Evolutionary conservation across 2,113 vertebrate species (phyloP), one percentile per base, ranked within the genome.

Genomic region (Labeo rohita): DNA sequence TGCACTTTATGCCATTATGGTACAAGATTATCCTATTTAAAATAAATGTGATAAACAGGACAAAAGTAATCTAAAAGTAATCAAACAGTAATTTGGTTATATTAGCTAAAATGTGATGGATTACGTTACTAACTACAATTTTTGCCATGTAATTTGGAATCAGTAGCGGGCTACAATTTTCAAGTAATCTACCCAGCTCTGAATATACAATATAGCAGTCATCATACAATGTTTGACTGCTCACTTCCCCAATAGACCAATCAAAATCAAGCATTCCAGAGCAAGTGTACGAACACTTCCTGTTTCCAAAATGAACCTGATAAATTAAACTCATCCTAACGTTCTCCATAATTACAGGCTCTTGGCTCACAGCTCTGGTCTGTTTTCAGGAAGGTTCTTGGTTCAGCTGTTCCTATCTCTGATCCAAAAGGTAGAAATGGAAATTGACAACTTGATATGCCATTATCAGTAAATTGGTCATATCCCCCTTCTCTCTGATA

Each of bases 371-470:
- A 61, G 21, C 52, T 80, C 76, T 59, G 52, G 77, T 59, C 52
- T 78, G 76, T 78, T 78, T 59, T 56, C 3, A 59, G 34, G n/a
- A 18, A 76, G 47, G 11, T 16, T 59, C 49, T 61, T 74, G 50
- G 11, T 47, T 76, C 70, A 76, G 72, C 36, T 84, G 54, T 75
- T 23, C 8, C 11, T 72, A 84, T 84, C 56, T 28, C 11, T 61
- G 54, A 12, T 9, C 68, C 86, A 75, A 85, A 52, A 76, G 85
- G 68, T 45, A 89, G 85, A 77, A 89, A 87, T 89, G 87, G 63
- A 83, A 89, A 91, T 87, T 91, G 80, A 90, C 87, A 79, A 73
- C 66, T 83, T 85, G 88, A 87, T 88, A 74, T 73, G 13, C 16
- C 68, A 23, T n/a, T 84, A 74, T 28, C 45, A 43, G 54, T 45